Evolutionary conservation across 2,888 invertebrate genomes (phyloP), one percentile per base, ranked within the genome.

Genomic region (Elysia crispata): DNA sequence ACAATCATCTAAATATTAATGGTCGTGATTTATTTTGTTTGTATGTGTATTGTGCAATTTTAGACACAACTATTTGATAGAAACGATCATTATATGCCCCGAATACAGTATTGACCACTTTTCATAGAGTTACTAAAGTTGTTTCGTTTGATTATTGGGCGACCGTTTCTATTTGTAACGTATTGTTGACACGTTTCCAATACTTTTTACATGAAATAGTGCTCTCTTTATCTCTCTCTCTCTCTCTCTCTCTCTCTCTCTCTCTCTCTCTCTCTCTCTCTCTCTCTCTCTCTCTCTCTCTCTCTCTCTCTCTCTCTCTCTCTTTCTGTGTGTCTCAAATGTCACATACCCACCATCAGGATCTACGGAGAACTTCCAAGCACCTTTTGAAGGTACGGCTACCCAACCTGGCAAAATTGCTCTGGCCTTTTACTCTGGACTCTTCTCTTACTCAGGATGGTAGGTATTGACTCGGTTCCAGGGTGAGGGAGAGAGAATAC

Each of bases 291-390:
- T 60, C 60, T 60, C 60, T 74, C 60, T 60, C 30, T 74, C 60
- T 74, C 60, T 74, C 60, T 74, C 30, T 74, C 60, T 74, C 60
- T 74, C 60, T 74, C 30, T 75, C 62, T 75, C 62, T 75, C 62
- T 75, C 33, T 75, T 60, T 75, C 62, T 75, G 75, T 75, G 28
- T 75, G 75, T 75, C 62, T 62, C 62, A 54, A 54, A 15, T 54
- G 54, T 54, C 20, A 13, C 13, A 15, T 13, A 15, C 15, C 30
- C 18, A 20, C 62, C 86, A 87, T 41, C 86, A 93, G 97, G 96
- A 67, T 94, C 95, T 83, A 93, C 94, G 30, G 94, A 95, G 85
- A 95, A 89, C 83, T 89, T 91, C 78, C 66, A 89, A 25, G 85
- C 85, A 31, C 86, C 87, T 8, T 88, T 87, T 84, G 86, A 86